These are phyloP conservation scores for Piaya cayana DNA, from an alignment of 2,113 vertebrate genomes.

Conservation along the genomic window DNA sequence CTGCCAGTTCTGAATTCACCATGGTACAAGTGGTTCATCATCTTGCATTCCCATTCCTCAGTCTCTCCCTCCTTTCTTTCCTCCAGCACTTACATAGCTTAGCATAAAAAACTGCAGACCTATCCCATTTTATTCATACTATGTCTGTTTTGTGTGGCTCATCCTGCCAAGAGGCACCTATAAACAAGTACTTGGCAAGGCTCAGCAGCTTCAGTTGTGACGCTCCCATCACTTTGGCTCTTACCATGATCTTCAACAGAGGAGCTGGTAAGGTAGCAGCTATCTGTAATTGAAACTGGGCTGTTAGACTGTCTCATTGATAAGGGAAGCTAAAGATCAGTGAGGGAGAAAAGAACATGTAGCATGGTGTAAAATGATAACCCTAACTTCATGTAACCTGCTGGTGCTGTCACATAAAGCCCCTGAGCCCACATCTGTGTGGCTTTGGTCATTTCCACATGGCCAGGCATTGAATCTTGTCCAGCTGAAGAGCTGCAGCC, in stretches of 20 bases:
- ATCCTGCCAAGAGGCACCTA: background rate
- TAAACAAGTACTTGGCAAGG: background rate
- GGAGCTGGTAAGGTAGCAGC: background rate
- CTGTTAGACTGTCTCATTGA: background rate
- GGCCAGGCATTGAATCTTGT: background rate
- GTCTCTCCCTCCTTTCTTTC: background rate
- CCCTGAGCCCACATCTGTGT: fast-evolving
- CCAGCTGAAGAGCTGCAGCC: fast-evolving
- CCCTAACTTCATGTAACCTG: background rate
- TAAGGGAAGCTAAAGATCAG: background rate
- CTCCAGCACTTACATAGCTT: background rate
- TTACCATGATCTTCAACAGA: background rate
- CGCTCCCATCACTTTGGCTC: background rate
- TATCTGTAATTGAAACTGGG: background rate
- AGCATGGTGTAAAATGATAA: background rate
- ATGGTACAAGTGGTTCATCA: background rate
- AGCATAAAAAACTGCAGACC: background rate
- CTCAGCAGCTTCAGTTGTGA: background rate
- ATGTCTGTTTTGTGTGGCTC: background rate
- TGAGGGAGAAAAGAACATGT: background rate
- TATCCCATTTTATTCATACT: background rate
- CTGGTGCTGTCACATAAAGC: background rate
- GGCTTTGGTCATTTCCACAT: fast-evolving
- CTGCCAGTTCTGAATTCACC: background rate
- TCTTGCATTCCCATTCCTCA: background rate